phyloP scores from a whole-genome alignment of 2,113 vertebrate genomes.

The Hucho hucho region DNA sequence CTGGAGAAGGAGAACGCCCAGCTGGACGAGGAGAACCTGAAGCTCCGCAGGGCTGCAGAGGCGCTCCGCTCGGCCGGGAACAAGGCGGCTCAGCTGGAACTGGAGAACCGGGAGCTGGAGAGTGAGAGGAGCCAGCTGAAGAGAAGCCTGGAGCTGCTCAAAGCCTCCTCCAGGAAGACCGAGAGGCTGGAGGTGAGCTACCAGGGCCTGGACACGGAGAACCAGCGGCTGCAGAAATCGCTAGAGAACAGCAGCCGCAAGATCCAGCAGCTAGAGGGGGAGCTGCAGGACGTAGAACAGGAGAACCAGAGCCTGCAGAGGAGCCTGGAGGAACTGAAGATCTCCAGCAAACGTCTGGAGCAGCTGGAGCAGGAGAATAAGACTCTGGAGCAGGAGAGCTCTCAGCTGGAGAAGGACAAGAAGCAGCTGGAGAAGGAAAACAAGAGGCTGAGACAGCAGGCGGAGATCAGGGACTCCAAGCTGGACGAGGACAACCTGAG shows the following conservation, averaged over 20 bases:
- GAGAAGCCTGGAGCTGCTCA: conserved; percentile 90
- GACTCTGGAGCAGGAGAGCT: conserved; percentile 89
- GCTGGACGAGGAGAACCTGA: conserved; percentile 92
- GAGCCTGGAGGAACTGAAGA: conserved; percentile 94
- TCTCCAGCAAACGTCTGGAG: conserved; percentile 94
- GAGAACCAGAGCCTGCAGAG: conserved; percentile 93
- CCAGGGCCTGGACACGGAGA: conserved; percentile 95
- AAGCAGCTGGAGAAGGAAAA: conserved; percentile 97
- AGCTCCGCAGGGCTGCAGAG: conserved; percentile 85
- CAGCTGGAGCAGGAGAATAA: conserved; percentile 94
- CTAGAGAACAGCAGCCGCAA: conserved; percentile 96
- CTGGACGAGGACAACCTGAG: conserved; percentile 90
- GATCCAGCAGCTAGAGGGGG: conserved; percentile 91
- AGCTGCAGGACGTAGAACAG: conserved; percentile 89
- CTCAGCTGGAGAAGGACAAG: conserved; percentile 94
- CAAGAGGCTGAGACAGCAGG: conserved; percentile 91
- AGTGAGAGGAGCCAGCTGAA: conserved; percentile 89
- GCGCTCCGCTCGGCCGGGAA: conserved; percentile 82
- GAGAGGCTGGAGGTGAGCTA: conserved; percentile 94
- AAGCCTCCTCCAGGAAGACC: conserved; percentile 90
- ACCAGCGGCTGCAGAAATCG: conserved; percentile 94
- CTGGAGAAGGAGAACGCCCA: conserved; percentile 93
- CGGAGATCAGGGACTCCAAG: conserved; percentile 92
- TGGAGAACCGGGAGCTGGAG: conserved; percentile 93
- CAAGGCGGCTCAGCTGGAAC: conserved; percentile 87